A percentile compares a stretch with the other conserved stretches of the same genome.
Conservation (phyloP, 2,113 vertebrate genomes). For the Danionella cerebrum region DNA sequence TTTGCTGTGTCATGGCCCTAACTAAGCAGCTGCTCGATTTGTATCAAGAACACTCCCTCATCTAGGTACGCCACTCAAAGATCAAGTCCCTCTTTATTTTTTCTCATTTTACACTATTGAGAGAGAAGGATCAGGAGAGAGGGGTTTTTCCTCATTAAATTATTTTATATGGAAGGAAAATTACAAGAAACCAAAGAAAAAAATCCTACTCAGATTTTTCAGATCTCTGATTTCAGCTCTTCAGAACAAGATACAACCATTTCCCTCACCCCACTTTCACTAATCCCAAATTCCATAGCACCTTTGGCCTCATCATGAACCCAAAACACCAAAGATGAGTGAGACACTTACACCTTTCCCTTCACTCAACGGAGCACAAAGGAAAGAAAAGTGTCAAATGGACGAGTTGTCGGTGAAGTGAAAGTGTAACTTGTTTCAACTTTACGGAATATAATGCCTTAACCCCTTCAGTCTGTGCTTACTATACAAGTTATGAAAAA, state of each 20-base stretch:
- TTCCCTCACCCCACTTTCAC: neutral
- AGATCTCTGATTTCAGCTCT: neutral
- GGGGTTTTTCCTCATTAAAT: neutral
- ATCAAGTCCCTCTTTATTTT: neutral
- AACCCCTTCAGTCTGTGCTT: too few species aligned
- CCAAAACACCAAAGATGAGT: constrained; percentile 9
- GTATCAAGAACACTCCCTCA: neutral
- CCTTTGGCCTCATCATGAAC: constrained; percentile 7
- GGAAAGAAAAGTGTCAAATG: neutral
- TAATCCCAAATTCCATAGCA: constrained; percentile 7
- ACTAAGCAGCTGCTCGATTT: constrained; percentile 2
- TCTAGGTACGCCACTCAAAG: neutral
- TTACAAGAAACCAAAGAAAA: neutral
- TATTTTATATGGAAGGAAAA: neutral
- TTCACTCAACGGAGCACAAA: neutral
- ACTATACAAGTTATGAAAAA: too few species aligned
- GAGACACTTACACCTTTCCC: neutral
- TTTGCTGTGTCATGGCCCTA: too few species aligned
- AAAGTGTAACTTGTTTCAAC: too few species aligned
- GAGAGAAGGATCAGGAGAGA: neutral
- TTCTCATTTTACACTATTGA: neutral
- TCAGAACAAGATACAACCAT: neutral
- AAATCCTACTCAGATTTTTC: neutral
- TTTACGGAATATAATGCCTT: too few species aligned
- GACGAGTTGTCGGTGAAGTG: neutral